phyloP scores from a whole-genome alignment of 2,797 vertebrate genomes.

The Eleutherodactylus coqui region DNA sequence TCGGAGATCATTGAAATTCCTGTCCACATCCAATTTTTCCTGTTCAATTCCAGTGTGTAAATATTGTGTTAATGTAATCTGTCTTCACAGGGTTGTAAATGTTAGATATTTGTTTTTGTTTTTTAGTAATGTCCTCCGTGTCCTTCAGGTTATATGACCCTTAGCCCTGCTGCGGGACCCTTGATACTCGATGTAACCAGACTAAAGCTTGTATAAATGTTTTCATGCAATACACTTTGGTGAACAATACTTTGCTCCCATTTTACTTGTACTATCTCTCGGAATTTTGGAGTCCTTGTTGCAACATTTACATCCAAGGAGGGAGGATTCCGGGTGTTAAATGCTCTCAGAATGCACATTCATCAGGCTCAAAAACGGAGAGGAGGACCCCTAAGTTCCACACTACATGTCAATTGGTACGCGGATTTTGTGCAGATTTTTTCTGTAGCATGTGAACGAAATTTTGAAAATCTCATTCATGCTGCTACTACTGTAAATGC shows the following conservation, averaged over 20 bases:
- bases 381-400: no score
- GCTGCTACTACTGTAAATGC: no score
- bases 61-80: conserved; percentile 48
- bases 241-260: no score
- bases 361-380: no score
- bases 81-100: conserved; percentile 33
- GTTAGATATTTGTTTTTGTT: conserved; percentile 32
- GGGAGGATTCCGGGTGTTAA: no score
- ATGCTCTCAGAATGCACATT: no score
- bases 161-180: background rate
- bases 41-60: conserved; percentile 40
- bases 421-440: no score
- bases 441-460: no score
- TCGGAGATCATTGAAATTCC: conserved; percentile 34
- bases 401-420: no score
- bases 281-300: background rate
- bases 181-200: background rate
- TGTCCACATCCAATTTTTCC: conserved; percentile 4
- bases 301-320: background rate
- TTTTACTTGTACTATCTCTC: background rate
- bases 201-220: background rate
- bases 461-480: no score
- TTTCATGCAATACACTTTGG: no score
- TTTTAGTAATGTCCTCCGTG: background rate
- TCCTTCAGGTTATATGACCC: background rate